Conservation (phyloP, 2,888 invertebrate species). For the Apoda limacodes region DNA sequence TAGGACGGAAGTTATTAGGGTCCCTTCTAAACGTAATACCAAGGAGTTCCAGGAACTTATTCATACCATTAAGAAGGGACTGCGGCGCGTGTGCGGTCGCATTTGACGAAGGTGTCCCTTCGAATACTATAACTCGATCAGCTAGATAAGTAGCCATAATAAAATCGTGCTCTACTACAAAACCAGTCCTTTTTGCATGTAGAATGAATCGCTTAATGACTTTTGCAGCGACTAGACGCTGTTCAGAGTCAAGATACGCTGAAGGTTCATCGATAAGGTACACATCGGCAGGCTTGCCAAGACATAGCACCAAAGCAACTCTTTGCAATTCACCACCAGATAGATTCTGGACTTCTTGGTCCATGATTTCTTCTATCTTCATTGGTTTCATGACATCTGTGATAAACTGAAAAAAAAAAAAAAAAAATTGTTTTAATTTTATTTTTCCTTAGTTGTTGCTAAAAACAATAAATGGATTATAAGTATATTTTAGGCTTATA, state of each 20-base stretch:
- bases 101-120: conserved; percentile 90
- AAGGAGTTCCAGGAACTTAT: conserved; percentile 92
- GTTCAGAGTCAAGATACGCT: conserved; percentile 99
- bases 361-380: conserved; percentile 96
- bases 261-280: conserved; percentile 99
- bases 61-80: conserved; percentile 97
- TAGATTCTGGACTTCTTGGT: conserved; percentile 97
- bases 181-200: conserved; percentile 99
- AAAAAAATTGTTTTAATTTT: too few relatives aligned
- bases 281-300: conserved; percentile 99
- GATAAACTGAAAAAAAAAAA: conserved; percentile 76
- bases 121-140: conserved; percentile 98
- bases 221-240: conserved; percentile 99
- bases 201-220: conserved; percentile 99
- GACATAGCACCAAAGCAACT: conserved; percentile 94
- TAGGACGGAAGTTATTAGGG: conserved; percentile 97
- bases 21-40: conserved; percentile 99
- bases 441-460: too few relatives aligned
- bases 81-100: conserved; percentile 94
- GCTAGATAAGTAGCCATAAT: conserved; percentile 99
- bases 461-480: too few relatives aligned
- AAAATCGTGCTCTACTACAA: conserved; percentile 99
- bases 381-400: conserved; percentile 99
- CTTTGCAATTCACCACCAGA: conserved; percentile 99
- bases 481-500: too few relatives aligned